These are phyloP conservation scores for Dendrolimus kikuchii DNA, from an alignment of 1,140 invertebrate species.

Conservation along the genomic window DNA sequence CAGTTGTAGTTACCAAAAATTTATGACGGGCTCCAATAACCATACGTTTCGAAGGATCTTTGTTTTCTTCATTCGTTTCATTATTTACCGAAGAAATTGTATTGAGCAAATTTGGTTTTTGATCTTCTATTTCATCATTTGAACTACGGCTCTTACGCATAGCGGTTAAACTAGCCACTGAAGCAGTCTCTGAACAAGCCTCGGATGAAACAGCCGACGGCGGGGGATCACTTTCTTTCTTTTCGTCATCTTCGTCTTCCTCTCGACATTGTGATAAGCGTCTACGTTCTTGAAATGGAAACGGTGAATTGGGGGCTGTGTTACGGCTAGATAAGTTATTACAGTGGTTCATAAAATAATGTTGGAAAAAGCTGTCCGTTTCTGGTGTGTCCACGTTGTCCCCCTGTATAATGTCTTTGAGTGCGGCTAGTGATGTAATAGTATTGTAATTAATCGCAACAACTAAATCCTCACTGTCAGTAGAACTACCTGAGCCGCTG, in stretches of 20 bases:
- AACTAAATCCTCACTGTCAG: constrained; percentile 76
- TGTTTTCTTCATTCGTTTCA: constrained; percentile 12
- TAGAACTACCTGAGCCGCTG: constrained; percentile 69
- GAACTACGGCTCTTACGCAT: constrained; percentile 7
- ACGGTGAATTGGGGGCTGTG: constrained; percentile 66
- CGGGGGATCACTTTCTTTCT: constrained; percentile 34
- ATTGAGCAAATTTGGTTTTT: constrained; percentile 14
- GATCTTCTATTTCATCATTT: constrained; percentile 12
- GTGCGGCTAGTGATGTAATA: constrained; percentile 76
- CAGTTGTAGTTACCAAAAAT: constrained; percentile 53
- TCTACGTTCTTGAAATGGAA: constrained; percentile 76
- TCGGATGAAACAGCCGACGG: constrained; percentile 18
- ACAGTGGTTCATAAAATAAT: constrained; percentile 81
- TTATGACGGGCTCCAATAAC: constrained; percentile 59
- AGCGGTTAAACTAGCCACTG: constrained; percentile 9
- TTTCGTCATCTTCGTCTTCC: constrained; percentile 84
- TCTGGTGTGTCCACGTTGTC: constrained; percentile 75
- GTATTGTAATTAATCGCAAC: constrained; percentile 80
- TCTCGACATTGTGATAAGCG: constrained; percentile 86
- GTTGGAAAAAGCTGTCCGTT: constrained; percentile 79
- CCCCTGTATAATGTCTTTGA: constrained; percentile 78
- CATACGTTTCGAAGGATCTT: constrained; percentile 45
- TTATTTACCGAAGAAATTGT: constrained; percentile 7
- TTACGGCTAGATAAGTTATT: constrained; percentile 77
- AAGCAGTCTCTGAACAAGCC: constrained; percentile 24